Evolutionary conservation across 2,888 invertebrate genomes (phyloP).

Genomic region (Andricus curvator): DNA sequence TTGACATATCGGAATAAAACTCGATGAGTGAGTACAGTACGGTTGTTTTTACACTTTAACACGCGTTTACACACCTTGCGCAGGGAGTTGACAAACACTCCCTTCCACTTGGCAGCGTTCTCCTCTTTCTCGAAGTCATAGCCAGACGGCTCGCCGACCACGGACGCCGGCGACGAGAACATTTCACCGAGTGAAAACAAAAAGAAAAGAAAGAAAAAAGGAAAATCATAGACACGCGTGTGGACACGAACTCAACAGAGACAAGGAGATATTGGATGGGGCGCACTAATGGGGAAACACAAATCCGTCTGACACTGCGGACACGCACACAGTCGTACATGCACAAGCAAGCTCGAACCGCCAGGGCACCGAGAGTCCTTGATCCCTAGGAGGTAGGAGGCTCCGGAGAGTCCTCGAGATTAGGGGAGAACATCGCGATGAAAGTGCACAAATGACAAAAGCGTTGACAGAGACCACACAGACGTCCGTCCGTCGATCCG

Average conservation of each 20-base stretch:
- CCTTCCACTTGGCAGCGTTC: constrained; percentile 95
- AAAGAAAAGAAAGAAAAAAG: constrained; percentile 51
- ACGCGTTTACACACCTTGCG: constrained; percentile 86
- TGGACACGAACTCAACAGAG: constrained; percentile 17
- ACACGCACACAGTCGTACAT: constrained; percentile 31
- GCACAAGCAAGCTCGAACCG: not conserved
- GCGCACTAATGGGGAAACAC: constrained; percentile 18
- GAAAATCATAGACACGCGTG: constrained; percentile 56
- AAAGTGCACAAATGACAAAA: constrained; percentile 33
- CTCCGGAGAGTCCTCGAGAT: constrained; percentile 59
- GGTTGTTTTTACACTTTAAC: constrained; percentile 51
- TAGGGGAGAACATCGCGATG: constrained; percentile 59
- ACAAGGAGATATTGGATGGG: constrained; percentile 39
- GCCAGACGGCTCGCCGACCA: constrained; percentile 79
- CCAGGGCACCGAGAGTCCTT: not conserved
- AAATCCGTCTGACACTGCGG: constrained; percentile 19
- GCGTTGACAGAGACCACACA: not conserved
- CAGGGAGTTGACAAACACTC: constrained; percentile 91
- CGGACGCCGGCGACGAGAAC: constrained; percentile 78
- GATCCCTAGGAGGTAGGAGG: constrained; percentile 9
- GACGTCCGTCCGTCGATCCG: constrained; percentile 13
- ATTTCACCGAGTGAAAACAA: constrained; percentile 67
- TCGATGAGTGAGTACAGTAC: not conserved
- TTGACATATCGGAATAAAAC: constrained; percentile 38
- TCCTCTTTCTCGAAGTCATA: constrained; percentile 94